Evolutionary conservation across 2,888 invertebrate genomes (phyloP).

Genomic region (Napeogenes inachia): DNA sequence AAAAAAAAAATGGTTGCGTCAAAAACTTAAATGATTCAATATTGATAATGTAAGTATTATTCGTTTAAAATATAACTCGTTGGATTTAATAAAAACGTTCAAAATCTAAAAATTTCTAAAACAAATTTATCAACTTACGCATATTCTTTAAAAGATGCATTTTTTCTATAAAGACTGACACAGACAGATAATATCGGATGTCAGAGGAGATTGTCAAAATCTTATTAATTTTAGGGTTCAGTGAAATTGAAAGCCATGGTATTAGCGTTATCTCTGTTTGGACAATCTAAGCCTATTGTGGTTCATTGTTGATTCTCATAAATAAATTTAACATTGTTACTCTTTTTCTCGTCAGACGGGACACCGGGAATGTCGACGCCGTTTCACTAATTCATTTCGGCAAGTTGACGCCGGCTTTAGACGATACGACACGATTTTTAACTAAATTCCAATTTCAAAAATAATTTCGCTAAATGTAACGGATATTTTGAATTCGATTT

Average conservation of each 20-base stretch:
- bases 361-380: constrained; percentile 64
- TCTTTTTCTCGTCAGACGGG: constrained; percentile 50
- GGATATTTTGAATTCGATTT: too few species aligned
- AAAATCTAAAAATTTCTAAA: too few species aligned
- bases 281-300: constrained; percentile 16
- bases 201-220: constrained; percentile 7
- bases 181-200: background rate
- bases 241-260: constrained; percentile 11
- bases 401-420: constrained; percentile 42
- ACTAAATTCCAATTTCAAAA: background rate
- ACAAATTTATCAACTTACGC: too few species aligned
- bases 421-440: background rate
- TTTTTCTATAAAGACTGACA: background rate
- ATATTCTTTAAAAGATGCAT: background rate
- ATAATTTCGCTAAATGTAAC: too few species aligned
- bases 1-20: too few species aligned
- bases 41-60: too few species aligned
- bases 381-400: constrained; percentile 72
- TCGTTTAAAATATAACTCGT: too few species aligned
- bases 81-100: too few species aligned
- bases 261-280: constrained; percentile 24
- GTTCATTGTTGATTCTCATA: constrained; percentile 64
- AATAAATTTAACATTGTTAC: constrained; percentile 67
- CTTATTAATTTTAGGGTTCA: constrained; percentile 16
- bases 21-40: too few species aligned